A percentile compares a stretch with the other conserved stretches of the same genome.
phyloP scores from a whole-genome alignment of 53 echinoderm and acorn worm species.

The Temnopleurus reevesii region DNA sequence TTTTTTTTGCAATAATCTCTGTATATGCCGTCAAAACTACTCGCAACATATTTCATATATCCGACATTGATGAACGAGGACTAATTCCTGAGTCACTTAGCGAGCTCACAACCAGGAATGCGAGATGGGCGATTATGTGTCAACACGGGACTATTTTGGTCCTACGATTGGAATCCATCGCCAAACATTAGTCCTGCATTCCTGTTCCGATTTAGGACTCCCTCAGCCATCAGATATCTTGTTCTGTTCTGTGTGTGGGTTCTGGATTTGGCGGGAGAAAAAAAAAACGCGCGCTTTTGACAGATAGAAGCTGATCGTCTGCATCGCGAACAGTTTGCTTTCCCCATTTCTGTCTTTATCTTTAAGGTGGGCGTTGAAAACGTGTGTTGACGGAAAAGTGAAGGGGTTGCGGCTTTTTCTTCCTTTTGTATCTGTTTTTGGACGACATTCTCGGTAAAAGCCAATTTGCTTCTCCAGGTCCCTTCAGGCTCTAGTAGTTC shows the following conservation, averaged over 20 bases:
- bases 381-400: too few relatives aligned
- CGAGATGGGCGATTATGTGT: neutral
- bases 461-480: too few relatives aligned
- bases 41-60: too few relatives aligned
- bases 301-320: neutral
- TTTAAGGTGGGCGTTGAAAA: too few relatives aligned
- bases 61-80: neutral
- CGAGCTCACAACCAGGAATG: neutral
- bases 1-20: too few relatives aligned
- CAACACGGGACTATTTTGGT: slow-evolving; percentile 17
- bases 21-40: too few relatives aligned
- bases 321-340: too few relatives aligned
- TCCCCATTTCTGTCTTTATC: too few relatives aligned
- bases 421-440: too few relatives aligned
- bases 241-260: neutral
- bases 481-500: too few relatives aligned
- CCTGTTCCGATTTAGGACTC: neutral
- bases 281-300: neutral
- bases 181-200: slow-evolving; percentile 12
- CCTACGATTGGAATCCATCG: slow-evolving; percentile 4
- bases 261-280: neutral
- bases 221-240: neutral
- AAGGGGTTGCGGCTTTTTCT: too few relatives aligned
- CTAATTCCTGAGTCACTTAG: neutral
- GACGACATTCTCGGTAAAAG: too few relatives aligned